Evolutionary conservation across 2,797 vertebrate species (phyloP).

Genomic region (Arnoldichthys spilopterus): DNA sequence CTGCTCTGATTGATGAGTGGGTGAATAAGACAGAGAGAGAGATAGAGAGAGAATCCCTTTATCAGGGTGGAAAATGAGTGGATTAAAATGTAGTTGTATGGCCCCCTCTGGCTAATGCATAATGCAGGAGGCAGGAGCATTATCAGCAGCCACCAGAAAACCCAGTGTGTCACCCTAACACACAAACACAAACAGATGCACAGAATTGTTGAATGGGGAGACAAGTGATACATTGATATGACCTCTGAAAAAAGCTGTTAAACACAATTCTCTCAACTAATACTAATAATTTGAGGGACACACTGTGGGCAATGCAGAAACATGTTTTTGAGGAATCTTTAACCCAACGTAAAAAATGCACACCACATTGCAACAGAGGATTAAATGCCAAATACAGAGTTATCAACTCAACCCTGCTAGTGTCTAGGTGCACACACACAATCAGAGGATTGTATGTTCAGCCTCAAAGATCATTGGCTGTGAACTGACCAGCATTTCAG

Average conservation of each 20-base stretch:
- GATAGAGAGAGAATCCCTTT: constrained; percentile 85
- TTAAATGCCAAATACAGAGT: too few relatives aligned
- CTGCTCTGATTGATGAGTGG: constrained; percentile 83
- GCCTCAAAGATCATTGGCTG: too few relatives aligned
- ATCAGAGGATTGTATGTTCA: too few relatives aligned
- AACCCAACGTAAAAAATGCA: too few relatives aligned
- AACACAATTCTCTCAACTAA: not conserved
- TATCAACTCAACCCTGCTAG: too few relatives aligned
- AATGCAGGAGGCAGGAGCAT: constrained; percentile 72
- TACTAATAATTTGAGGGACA: too few relatives aligned
- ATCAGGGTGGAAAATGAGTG: constrained; percentile 82
- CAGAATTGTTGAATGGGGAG: constrained; percentile 2
- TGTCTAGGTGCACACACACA: too few relatives aligned
- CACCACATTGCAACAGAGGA: too few relatives aligned
- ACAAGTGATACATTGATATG: constrained; percentile 24
- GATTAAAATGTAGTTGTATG: constrained; percentile 86
- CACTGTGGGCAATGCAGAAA: too few relatives aligned
- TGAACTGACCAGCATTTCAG: too few relatives aligned
- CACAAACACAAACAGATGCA: constrained; percentile 22
- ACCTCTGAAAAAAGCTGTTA: constrained; percentile 7
- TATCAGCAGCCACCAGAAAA: constrained; percentile 76
- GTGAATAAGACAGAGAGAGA: constrained; percentile 82
- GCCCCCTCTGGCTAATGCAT: constrained; percentile 79
- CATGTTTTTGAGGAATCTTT: too few relatives aligned
- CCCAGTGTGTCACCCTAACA: constrained; percentile 49